These are phyloP conservation scores for Arrhamphus sclerolepis DNA, from an alignment of 2,797 vertebrate species.

Conservation along the genomic window DNA sequence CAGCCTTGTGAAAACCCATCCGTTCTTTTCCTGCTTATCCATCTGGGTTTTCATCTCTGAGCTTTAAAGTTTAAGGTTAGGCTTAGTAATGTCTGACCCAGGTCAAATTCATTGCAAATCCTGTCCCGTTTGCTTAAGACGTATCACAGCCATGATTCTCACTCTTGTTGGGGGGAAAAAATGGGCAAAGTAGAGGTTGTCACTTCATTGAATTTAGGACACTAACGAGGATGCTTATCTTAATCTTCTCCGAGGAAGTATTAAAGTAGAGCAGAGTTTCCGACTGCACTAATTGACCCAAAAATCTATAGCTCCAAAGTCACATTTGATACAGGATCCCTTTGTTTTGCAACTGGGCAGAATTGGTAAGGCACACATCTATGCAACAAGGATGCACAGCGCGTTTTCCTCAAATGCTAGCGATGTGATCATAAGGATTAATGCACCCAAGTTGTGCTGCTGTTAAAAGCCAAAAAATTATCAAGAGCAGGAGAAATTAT, in stretches of 20 bases:
- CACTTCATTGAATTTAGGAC: slow-evolving; percentile 67
- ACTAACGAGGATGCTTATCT: slow-evolving; percentile 70
- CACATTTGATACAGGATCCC: slow-evolving; percentile 62
- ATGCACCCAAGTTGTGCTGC: slow-evolving; percentile 11
- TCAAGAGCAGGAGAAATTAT: slow-evolving; percentile 42
- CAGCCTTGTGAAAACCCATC: slow-evolving; percentile 37
- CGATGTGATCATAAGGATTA: slow-evolving; percentile 31
- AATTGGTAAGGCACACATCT: slow-evolving; percentile 38
- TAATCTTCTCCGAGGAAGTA: slow-evolving; percentile 67
- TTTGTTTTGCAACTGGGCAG: slow-evolving; percentile 55
- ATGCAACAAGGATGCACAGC: slow-evolving; percentile 13
- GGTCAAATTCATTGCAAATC: slow-evolving; percentile 53
- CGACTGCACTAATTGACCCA: slow-evolving; percentile 62
- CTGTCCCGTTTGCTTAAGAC: slow-evolving; percentile 39
- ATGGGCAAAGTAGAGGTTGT: slow-evolving; percentile 49
- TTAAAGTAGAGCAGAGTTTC: slow-evolving; percentile 64
- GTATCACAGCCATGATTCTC: slow-evolving; percentile 33
- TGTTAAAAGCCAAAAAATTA: slow-evolving; percentile 25
- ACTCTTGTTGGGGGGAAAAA: slow-evolving; percentile 30
- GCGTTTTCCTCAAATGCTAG: slow-evolving; percentile 36
- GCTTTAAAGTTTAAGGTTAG: slow-evolving; percentile 41
- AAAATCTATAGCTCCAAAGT: slow-evolving; percentile 71
- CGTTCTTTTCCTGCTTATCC: slow-evolving; percentile 29
- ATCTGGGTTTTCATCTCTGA: slow-evolving; percentile 15
- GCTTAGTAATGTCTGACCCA: slow-evolving; percentile 43